Conservation (phyloP, 2,113 vertebrate species). For the Tapirus terrestris region DNA sequence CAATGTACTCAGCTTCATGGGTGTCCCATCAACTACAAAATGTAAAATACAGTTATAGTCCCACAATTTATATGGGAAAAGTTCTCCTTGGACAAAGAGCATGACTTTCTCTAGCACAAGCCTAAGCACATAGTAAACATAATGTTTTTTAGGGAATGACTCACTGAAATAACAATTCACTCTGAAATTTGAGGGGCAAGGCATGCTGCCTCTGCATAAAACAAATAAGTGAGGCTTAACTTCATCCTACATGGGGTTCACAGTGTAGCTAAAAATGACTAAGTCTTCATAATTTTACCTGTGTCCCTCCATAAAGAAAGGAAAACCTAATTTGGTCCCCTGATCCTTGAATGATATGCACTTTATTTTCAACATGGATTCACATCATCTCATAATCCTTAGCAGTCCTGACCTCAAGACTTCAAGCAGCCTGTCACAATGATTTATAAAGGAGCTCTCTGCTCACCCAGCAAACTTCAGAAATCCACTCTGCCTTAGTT, state of each 20-base stretch:
- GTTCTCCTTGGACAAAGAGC: not conserved
- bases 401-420: constrained; percentile 23
- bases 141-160: constrained; percentile 7
- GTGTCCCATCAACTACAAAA: not conserved
- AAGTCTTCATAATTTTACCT: not conserved
- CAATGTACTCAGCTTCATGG: not conserved
- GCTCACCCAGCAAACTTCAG: not conserved
- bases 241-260: not conserved
- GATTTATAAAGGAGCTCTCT: constrained; percentile 20
- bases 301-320: not conserved
- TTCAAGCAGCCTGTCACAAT: not conserved
- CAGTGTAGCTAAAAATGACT: not conserved
- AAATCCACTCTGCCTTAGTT: not conserved
- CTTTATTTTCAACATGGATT: constrained; percentile 55
- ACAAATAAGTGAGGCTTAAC: constrained; percentile 9
- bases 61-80: not conserved
- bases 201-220: not conserved
- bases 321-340: not conserved
- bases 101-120: not conserved
- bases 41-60: not conserved
- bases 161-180: not conserved
- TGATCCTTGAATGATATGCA: not conserved
- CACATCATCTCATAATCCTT: not conserved
- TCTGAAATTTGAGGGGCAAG: constrained; percentile 19
- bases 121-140: not conserved